A percentile compares a stretch with the other conserved stretches of the same genome.
Evolutionary conservation across 2,797 vertebrate species (phyloP).

Genomic region (Tenualosa thibaudeaui): DNA sequence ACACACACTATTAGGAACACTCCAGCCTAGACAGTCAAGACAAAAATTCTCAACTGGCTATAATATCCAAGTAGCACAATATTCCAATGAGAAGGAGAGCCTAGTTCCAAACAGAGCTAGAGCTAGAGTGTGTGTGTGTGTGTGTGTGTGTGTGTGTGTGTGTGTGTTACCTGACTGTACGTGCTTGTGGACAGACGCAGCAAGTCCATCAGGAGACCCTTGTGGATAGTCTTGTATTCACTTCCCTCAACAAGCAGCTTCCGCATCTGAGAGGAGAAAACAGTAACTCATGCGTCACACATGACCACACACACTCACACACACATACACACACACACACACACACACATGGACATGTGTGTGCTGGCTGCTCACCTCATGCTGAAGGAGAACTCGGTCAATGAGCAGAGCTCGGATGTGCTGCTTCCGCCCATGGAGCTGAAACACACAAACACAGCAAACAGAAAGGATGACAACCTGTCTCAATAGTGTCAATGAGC

Average conservation of each 20-base stretch:
- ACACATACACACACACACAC: not conserved
- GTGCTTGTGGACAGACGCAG: conserved; percentile 92
- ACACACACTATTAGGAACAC: not conserved
- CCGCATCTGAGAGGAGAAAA: conserved; percentile 76
- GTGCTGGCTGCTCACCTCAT: conserved; percentile 78
- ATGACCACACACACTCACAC: not conserved
- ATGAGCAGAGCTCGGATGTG: conserved; percentile 93
- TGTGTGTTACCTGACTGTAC: conserved; percentile 86
- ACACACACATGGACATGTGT: no score
- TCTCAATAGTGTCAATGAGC: not conserved
- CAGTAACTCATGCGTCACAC: not conserved
- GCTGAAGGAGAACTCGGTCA: conserved; percentile 93
- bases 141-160: conserved; percentile 4
- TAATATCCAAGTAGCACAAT: not conserved
- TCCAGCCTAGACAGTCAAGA: not conserved
- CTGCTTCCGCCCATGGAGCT: conserved; percentile 93
- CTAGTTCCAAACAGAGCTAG: not conserved
- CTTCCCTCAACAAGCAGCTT: conserved; percentile 92
- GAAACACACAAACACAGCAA: conserved; percentile 36
- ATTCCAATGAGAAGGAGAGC: not conserved
- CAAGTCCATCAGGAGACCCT: conserved; percentile 90
- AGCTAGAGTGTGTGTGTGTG: not conserved
- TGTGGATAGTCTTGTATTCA: conserved; percentile 91
- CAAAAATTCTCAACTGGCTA: not conserved
- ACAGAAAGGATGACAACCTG: not conserved